Evolutionary conservation across 2,888 invertebrate species (phyloP), one percentile per base, ranked within the genome.

Genomic region (Atethmia centrago): DNA sequence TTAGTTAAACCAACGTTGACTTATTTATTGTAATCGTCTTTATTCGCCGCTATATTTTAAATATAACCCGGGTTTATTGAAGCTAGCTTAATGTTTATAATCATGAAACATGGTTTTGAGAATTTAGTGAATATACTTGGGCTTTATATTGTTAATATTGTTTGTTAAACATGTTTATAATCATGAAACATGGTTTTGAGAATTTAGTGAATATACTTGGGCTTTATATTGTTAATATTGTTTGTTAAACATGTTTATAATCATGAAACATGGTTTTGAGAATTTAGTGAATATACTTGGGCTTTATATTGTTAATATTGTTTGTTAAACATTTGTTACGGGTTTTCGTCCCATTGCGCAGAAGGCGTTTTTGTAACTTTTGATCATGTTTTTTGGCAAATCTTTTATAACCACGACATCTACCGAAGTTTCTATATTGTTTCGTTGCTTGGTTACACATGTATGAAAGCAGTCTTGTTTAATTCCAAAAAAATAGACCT

Each of bases 11-110:
- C 79, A 87, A 79, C 79, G 80, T 78, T 82, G 85, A 86, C 86
- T 88, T 88, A 88, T 88, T 85, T 88, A 88, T 86, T 85, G 53
- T 79, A 86, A 85, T 83, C 85, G 83, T 82, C 69, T 81, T 82
- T 75, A 85, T 85, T 84, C 78, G 77, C 67, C 28, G 71, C 64
- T 51, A 71, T 76, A 84, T 77, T 81, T 77, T 67, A 85, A 82
- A 83, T 74, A 75, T 61, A 84, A 31, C 66, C 42, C 36, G 59
- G 61, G 65, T 67, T 79, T 79, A 79, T 79, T 69, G 67, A 86
- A 68, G 69, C 71, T 31, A 69, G 42, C 80, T 76, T 81, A 80
- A 82, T 81, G 56, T 58, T 81, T 63, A 58, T 80, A 84, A 77
- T 77, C 65, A 77, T 80, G 77, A 82, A 80, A 84, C 68, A 82